Evolutionary conservation across 2,888 invertebrate species (phyloP).

Genomic region (Meganola albula): DNA sequence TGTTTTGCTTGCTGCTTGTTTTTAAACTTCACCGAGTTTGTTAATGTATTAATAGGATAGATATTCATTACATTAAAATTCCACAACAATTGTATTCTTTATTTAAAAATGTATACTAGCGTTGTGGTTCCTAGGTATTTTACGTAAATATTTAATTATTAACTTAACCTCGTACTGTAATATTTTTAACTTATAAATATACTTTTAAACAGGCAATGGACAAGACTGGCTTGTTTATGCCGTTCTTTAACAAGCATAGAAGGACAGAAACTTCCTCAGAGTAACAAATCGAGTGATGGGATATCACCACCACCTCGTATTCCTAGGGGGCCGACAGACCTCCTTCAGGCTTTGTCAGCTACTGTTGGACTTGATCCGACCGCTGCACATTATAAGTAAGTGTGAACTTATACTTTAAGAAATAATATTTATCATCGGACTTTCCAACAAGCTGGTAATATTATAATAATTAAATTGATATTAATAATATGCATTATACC

Average conservation of each 20-base stretch:
- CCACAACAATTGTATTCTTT: too few species aligned
- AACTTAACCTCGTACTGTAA: too few species aligned
- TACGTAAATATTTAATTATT: too few species aligned
- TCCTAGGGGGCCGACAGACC: conserved; percentile 87
- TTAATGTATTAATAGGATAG: too few species aligned
- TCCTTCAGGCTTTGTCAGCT: conserved; percentile 86
- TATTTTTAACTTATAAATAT: conserved; percentile 12
- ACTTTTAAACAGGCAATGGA: conserved; percentile 49
- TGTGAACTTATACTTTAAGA: too few species aligned
- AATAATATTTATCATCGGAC: too few species aligned
- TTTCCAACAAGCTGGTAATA: too few species aligned
- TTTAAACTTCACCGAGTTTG: too few species aligned
- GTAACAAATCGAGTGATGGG: conserved; percentile 51
- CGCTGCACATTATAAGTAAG: conserved; percentile 88
- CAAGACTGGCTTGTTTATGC: conserved; percentile 49
- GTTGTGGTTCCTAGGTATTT: conserved; percentile 42
- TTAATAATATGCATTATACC: too few species aligned
- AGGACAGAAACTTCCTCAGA: conserved; percentile 57
- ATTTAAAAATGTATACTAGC: conserved; percentile 46
- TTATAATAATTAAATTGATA: too few species aligned
- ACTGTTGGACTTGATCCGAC: conserved; percentile 89
- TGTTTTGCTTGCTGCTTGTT: too few species aligned
- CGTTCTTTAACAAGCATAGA: conserved; percentile 54
- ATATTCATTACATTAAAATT: too few species aligned
- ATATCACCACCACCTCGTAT: conserved; percentile 82